Base-by-base conservation (phyloP, 2,888 invertebrate genomes). In the Pemphredon lugubris region DNA sequence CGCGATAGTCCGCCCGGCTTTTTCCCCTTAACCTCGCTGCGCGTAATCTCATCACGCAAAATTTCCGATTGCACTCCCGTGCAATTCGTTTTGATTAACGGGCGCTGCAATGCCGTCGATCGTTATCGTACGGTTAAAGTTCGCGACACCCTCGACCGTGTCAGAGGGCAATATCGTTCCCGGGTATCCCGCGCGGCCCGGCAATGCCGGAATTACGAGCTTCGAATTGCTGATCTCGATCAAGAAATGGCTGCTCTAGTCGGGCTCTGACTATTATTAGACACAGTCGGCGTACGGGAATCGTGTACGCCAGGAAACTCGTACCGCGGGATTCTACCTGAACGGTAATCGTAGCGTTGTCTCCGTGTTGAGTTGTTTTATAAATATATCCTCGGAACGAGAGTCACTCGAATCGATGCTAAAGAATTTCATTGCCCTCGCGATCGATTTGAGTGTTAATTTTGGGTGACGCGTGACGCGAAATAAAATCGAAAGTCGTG, bases 241-340 rank as follows among this genome's bases (percentile, higher is more conserved):
- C 50, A 47, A 59, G 69, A 77, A 79, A 79, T 80, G 77, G 77
- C 79, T 65, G 75, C 78, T 69, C 39, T 54, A 21, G 53, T 51
- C 48, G 63, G 59, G 77, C 64, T 75, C 47, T 51, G 64, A 54
- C 73, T 79, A 78, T 75, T 73, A 75, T 75, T 80, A 81, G 78
- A 78, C 58, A 40, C 68, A 70, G 64, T 70, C 73, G 55, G 50
- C 51, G 55, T 55, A 55, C 44, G 61, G 40, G 58, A 47, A 37
- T 63, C 60, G 57, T 34, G 51, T 54, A 21, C 18, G 61, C 23
- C 9, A 20, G 14, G 1, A 30, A 30, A 30, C 18, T 5, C 42
- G 20, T 5, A 6, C 20, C 6, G 18, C 3, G 20, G 11, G 1
- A 42, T 42, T 16, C 11, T 11, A 11, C 34, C 34, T 50, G 34